These are phyloP conservation scores for Stigmatopora argus DNA, from an alignment of 2,113 vertebrate genomes.

Conservation along the genomic window DNA sequence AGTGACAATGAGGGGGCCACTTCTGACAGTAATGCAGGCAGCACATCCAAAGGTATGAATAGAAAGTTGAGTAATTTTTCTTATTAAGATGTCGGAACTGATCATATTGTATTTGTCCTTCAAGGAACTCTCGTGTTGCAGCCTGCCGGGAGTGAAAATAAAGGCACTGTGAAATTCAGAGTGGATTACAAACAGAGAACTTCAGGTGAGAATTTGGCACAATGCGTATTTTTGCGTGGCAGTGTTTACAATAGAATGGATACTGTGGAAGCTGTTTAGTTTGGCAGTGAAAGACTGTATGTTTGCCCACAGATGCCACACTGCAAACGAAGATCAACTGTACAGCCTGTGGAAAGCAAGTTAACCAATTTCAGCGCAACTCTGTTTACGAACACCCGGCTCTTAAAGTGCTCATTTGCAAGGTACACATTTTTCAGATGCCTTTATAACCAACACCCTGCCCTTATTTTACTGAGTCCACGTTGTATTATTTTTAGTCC, in stretches of 20 bases:
- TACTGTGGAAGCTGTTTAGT: neutral
- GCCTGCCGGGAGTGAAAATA: conserved; percentile 89
- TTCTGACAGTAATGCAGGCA: conserved; percentile 79
- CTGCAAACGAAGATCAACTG: conserved; percentile 89
- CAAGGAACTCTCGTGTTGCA: conserved; percentile 91
- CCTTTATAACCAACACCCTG: neutral
- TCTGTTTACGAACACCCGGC: conserved; percentile 90
- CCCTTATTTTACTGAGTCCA: neutral
- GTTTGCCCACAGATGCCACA: conserved; percentile 77
- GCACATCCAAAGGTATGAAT: conserved; percentile 81
- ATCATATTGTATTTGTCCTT: neutral
- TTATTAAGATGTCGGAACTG: neutral
- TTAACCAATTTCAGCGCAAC: conserved; percentile 95
- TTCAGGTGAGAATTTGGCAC: conserved; percentile 70
- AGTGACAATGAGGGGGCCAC: conserved; percentile 72
- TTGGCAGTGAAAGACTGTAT: neutral
- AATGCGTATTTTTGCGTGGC: neutral
- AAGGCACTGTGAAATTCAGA: conserved; percentile 88
- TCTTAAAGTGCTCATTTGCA: conserved; percentile 95
- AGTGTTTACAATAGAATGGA: neutral
- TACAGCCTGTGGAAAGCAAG: conserved; percentile 95
- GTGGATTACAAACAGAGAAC: conserved; percentile 84
- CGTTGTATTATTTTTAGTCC: conserved; percentile 65
- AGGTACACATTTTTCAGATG: conserved; percentile 71
- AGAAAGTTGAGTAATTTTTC: neutral